Base-by-base conservation (phyloP, 2,113 vertebrate species). In the Todiramphus chloris region DNA sequence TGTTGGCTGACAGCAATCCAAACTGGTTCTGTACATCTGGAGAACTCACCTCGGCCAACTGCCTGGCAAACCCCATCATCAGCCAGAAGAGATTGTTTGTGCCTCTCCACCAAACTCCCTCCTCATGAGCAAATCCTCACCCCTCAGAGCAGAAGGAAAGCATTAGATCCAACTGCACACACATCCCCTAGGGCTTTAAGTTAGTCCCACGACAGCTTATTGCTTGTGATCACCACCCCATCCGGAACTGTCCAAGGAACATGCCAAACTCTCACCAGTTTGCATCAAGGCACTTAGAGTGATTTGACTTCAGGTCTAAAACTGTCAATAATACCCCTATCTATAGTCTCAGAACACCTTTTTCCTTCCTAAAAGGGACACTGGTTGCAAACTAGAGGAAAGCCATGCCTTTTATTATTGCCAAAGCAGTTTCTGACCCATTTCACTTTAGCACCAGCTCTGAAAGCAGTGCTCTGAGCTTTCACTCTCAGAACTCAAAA, bases 21-120 rank as follows among this genome's bases (percentile, higher is more conserved):
- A 91, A 96, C 67, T 62, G 64, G 68, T 87, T 94, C 43, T 67
- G 78, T 63, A 33, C 58, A 73, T 9, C 60, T 67, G 55, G 10
- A 31, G 51, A 20, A 77, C 41, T 55, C 70, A 33, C 44, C 70
- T 64, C 62, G 89, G 35, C 17, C 83, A 92, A 55, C 43, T n/a
- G 62, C 44, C 28, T 9, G 50, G 64, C 44, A 89, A 82, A 87
- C 10, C 27, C 28, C 24, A 30, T 24, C 55, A 50, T 23, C 46
- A 88, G 41, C 63, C 70, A 70, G 76, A 87, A 69, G 21, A 44
- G 31, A 62, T 2, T 56, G 44, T 6, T 25, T 14, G 13, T 76
- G 24, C 31, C 30, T 63, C 9, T 17, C 58, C 37, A 67, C 41
- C 59, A 15, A 88, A 43, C 6, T 81, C 55, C 23, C 48, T 75